phyloP scores from a whole-genome alignment of 2,113 vertebrate species.

The Panurus biarmicus region DNA sequence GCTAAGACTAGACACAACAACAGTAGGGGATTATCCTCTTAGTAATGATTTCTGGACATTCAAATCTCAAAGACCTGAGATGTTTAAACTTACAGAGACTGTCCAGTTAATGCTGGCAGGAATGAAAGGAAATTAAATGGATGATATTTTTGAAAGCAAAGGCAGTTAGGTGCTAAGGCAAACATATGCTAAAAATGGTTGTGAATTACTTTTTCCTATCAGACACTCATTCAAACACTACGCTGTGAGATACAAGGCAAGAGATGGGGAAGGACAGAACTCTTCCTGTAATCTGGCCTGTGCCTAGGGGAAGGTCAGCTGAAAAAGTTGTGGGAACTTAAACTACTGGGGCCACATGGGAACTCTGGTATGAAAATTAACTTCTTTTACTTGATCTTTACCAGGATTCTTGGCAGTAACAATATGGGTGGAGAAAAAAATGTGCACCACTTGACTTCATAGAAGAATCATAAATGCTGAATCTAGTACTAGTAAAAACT shows the following conservation, averaged over 20 bases:
- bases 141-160: not conserved
- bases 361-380: slow-evolving; percentile 28
- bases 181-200: not conserved
- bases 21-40: not conserved
- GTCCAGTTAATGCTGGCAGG: not conserved
- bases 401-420: slow-evolving; percentile 24
- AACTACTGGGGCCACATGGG: slow-evolving; percentile 31
- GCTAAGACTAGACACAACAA: not conserved
- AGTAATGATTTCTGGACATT: not conserved
- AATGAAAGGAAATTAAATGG: not conserved
- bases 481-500: not conserved
- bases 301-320: not conserved
- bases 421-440: slow-evolving; percentile 16
- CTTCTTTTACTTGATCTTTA: slow-evolving; percentile 18
- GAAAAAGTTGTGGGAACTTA: slow-evolving; percentile 49
- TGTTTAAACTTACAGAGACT: not conserved
- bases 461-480: not conserved
- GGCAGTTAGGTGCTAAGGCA: not conserved
- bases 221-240: not conserved
- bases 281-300: not conserved
- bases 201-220: not conserved
- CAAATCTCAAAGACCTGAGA: not conserved
- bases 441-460: not conserved
- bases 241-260: not conserved
- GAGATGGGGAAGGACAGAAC: not conserved